A percentile compares a stretch with the other conserved stretches of the same genome.
Conservation (phyloP, 2,113 vertebrate genomes). For the Myrmecophaga tridactyla region DNA sequence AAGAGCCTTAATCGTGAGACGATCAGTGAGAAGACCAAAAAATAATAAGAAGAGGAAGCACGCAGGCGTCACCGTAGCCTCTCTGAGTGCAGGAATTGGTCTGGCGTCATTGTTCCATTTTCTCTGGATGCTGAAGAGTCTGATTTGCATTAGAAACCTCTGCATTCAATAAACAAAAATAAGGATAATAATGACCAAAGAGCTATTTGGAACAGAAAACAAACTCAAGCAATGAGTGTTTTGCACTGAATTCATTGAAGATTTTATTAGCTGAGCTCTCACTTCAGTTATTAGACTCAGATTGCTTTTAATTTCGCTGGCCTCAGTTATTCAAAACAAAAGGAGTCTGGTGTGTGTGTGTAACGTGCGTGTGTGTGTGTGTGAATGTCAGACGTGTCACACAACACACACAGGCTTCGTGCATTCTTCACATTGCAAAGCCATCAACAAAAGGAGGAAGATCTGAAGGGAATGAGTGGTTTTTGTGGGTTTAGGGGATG, state of each 20-base stretch:
- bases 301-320: constrained; percentile 77
- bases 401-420: constrained; percentile 8
- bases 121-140: constrained; percentile 19
- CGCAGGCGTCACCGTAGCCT: neutral
- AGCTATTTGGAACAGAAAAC: constrained; percentile 49
- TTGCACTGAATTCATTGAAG: constrained; percentile 63
- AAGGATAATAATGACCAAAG: constrained; percentile 56
- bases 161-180: constrained; percentile 55
- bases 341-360: neutral
- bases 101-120: constrained; percentile 56
- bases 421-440: constrained; percentile 56
- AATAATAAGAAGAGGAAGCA: neutral
- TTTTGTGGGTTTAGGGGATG: constrained; percentile 26
- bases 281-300: constrained; percentile 65
- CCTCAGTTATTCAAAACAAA: constrained; percentile 56
- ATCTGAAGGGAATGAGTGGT: constrained; percentile 13
- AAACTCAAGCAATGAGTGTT: constrained; percentile 58
- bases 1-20: neutral
- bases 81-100: neutral
- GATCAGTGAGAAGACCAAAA: neutral
- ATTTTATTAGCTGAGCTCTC: constrained; percentile 66
- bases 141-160: constrained; percentile 56
- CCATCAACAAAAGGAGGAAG: constrained; percentile 41
- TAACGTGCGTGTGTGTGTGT: neutral
- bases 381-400: constrained; percentile 51